These are phyloP conservation scores for Merops nubicus DNA, from an alignment of 2,113 vertebrate genomes.

Conservation along the genomic window DNA sequence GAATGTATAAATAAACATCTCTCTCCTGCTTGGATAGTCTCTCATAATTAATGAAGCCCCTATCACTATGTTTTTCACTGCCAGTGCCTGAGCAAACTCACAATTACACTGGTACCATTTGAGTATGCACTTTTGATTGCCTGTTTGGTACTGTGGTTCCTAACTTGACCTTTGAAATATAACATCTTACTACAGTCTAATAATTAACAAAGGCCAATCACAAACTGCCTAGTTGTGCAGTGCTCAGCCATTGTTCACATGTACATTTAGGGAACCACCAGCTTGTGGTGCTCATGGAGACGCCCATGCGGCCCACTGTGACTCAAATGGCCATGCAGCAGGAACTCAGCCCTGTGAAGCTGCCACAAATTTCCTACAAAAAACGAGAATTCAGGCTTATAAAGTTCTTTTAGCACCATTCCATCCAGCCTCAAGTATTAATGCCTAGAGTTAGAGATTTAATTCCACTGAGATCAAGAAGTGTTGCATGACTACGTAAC, in stretches of 20 bases:
- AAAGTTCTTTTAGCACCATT: not conserved
- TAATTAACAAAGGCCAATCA: not conserved
- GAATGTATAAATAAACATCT: not conserved
- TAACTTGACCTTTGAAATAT: constrained; percentile 21
- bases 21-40: not conserved
- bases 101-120: not conserved
- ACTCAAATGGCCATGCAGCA: not conserved
- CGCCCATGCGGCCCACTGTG: too few species aligned
- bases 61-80: not conserved
- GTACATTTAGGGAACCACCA: not conserved
- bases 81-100: not conserved
- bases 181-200: not conserved
- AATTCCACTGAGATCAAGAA: not conserved
- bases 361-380: not conserved
- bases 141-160: not conserved
- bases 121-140: not conserved
- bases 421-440: not conserved
- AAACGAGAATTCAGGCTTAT: not conserved
- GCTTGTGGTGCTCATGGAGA: not conserved
- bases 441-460: not conserved
- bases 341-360: not conserved
- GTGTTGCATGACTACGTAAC: not conserved
- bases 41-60: not conserved
- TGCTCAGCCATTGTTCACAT: not conserved
- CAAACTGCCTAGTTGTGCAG: not conserved